Base-by-base conservation (phyloP, 2,113 vertebrate genomes). In the Microcebus ravelobensis region DNA sequence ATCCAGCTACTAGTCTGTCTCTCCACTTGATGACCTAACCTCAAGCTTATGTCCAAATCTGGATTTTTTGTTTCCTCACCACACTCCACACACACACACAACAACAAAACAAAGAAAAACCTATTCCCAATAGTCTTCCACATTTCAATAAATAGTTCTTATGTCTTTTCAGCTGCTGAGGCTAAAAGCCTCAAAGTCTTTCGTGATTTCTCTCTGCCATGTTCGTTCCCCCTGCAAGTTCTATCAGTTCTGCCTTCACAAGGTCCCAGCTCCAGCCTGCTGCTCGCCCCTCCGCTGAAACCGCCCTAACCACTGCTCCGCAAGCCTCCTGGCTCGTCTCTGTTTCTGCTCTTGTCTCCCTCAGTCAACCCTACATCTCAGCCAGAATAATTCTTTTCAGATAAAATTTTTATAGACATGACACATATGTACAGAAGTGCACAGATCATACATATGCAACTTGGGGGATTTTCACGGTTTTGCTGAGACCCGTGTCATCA, bases 371-470 rank as follows among this genome's bases (percentile, higher is more conserved):
- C 4, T 67, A 36, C 48, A 12, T 8, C 3, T 11, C 5, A 25
- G 34, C 50, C 77, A 52, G 59, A 77, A 13, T 27, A 0, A 73
- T 61, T 27, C 14, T 82, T 29, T 18, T 36, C 45, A 34, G 39
- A 25, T 45, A 29, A 48, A 48, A 45, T 13, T 52, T 48, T 0
- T 1, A 2, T 23, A 31, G 55, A 42, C 3, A 3, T 15, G 14
- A 31, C 14, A 67, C 48, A 6, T 23, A 13, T 48, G 2, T 2
- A 2, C 4, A 5, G 48, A 87, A 55, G 45, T 1, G 3, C 36
- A 14, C 0, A 6, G 23, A 10, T 42, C 50, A 0, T 15, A 15
- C 0, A 0, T 13, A 5, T n/a, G 8, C 29, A 36, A 20, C 36
- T 20, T n/a, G 94, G 10, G 9, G 36, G 4, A 2, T 20, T 73